Conservation (phyloP, 92 coral and sea anemone genomes). For the Scolanthus callimorphus region DNA sequence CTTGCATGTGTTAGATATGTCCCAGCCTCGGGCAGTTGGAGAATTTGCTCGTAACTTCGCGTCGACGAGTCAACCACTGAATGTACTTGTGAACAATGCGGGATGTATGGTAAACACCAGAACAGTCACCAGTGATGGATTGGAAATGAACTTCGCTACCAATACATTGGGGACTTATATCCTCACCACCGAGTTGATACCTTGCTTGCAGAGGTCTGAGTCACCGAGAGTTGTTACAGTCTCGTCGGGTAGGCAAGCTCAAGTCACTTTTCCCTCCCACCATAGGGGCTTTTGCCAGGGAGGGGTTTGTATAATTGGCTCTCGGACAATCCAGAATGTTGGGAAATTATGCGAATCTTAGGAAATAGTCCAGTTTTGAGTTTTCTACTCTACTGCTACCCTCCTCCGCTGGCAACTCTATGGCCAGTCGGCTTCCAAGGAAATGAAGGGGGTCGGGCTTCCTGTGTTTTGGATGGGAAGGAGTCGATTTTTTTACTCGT, state of each 20-base stretch:
- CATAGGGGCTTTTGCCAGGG: no score
- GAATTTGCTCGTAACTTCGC: slow-evolving; percentile 74
- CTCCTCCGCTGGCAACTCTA: no score
- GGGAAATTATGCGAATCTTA: not conserved
- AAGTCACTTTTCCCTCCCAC: no score
- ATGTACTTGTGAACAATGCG: slow-evolving; percentile 84
- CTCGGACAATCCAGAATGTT: no score
- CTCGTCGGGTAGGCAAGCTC: slow-evolving; percentile 85
- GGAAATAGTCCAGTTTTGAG: no score
- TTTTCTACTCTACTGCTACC: no score
- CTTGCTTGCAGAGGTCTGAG: slow-evolving; percentile 60
- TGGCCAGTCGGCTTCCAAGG: no score
- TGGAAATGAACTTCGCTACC: slow-evolving; percentile 94
- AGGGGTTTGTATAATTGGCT: no score
- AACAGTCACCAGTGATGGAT: slow-evolving; percentile 66
- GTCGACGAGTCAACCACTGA: slow-evolving; percentile 54
- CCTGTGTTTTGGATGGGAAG: no score
- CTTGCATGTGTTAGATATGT: slow-evolving; percentile 85
- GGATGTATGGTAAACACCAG: slow-evolving; percentile 92
- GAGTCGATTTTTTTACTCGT: no score
- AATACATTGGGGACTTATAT: slow-evolving; percentile 89
- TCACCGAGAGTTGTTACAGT: slow-evolving; percentile 84
- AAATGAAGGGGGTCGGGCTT: no score
- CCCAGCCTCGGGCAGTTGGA: slow-evolving; percentile 72
- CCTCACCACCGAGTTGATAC: slow-evolving; percentile 72